Conservation (phyloP, 2,888 invertebrate genomes). For the Tiliacea aurago region DNA sequence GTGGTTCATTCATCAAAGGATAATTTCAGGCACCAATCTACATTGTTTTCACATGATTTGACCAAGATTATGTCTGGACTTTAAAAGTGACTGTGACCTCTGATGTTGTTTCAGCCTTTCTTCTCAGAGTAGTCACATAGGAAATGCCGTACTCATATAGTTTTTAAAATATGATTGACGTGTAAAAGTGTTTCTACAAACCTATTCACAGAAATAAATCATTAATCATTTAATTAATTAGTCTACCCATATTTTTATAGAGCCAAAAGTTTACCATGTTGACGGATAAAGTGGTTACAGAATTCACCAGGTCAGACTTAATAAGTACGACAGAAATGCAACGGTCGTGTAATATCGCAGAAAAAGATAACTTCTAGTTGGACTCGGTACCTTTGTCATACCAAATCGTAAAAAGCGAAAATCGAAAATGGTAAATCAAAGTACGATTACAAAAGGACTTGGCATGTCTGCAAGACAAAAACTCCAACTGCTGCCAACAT, state of each 20-base stretch:
- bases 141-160: too few relatives aligned
- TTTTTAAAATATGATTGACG: too few relatives aligned
- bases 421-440: constrained; percentile 48
- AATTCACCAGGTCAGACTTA: neutral
- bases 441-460: constrained; percentile 24
- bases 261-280: neutral
- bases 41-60: too few relatives aligned
- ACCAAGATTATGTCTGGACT: too few relatives aligned
- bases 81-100: too few relatives aligned
- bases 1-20: too few relatives aligned
- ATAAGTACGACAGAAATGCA: neutral
- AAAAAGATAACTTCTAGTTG: neutral
- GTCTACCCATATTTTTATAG: neutral
- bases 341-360: neutral
- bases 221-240: neutral
- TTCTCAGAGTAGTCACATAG: too few relatives aligned
- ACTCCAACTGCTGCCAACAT: constrained; percentile 39
- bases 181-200: too few relatives aligned
- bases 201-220: too few relatives aligned
- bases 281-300: too few relatives aligned
- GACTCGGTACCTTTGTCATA: constrained; percentile 11
- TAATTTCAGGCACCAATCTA: too few relatives aligned
- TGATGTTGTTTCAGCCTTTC: too few relatives aligned
- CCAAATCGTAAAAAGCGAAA: constrained; percentile 26
- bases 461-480: constrained; percentile 41